These are phyloP conservation scores for Molossus alvarezi DNA, from an alignment of 2,797 vertebrate genomes.

Conservation along the genomic window DNA sequence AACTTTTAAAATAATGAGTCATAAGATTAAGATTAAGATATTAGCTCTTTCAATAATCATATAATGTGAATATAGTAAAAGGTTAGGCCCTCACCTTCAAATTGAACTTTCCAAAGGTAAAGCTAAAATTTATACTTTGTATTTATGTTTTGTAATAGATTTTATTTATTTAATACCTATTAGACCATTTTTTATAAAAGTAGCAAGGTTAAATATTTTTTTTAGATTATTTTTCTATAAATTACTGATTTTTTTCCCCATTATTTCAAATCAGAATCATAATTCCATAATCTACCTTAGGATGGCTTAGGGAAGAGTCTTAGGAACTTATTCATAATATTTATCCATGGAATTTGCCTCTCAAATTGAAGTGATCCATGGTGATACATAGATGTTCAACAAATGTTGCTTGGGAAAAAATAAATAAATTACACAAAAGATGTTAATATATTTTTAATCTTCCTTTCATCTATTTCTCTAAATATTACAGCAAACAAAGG, in stretches of 20 bases:
- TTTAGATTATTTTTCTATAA: neutral
- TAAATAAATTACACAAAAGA: neutral
- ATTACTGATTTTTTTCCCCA: neutral
- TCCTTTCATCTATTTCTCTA: neutral
- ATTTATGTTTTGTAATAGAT: neutral
- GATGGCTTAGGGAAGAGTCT: neutral
- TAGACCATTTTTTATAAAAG: neutral
- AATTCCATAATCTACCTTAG: neutral
- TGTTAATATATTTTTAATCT: neutral
- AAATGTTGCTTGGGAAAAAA: slow-evolving; percentile 14
- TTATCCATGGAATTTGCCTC: neutral
- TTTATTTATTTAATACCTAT: neutral
- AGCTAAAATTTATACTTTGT: neutral
- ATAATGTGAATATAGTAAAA: neutral
- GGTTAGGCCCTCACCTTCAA: neutral
- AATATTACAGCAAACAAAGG: neutral
- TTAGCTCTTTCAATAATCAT: neutral
- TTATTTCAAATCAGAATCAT: neutral
- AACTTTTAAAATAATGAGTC: neutral
- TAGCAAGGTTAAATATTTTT: neutral
- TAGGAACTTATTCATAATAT: neutral
- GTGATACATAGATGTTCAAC: neutral
- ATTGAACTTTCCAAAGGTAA: neutral
- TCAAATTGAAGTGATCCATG: neutral
- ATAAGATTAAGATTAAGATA: neutral